Percentiles rank a stretch among this genome's conserved stretches.
These are phyloP conservation scores for Corythornis madagascariensis DNA, from an alignment of 2,113 vertebrate species.

Conservation along the genomic window DNA sequence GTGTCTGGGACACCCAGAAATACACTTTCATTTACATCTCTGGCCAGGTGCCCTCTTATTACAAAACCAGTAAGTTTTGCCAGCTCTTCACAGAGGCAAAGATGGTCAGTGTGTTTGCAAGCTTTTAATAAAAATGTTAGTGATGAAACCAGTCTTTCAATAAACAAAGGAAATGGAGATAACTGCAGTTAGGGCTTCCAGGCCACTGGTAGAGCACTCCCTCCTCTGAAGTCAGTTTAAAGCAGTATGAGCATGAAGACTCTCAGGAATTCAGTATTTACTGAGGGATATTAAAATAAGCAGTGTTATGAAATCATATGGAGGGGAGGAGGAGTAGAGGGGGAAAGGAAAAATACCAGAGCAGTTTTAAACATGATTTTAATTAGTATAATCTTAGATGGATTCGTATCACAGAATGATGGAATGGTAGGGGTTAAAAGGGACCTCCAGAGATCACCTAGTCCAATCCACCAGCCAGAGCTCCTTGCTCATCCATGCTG, in stretches of 20 bases:
- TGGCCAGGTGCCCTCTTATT: neutral
- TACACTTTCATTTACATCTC: neutral
- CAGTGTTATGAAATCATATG: neutral
- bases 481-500: too few relatives aligned
- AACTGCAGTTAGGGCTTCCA: neutral
- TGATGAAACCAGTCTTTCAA: neutral
- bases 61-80: neutral
- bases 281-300: neutral
- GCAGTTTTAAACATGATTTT: neutral
- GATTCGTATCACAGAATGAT: neutral
- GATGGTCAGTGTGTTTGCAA: neutral
- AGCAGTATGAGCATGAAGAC: neutral
- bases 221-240: neutral
- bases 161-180: neutral
- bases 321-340: neutral
- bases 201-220: neutral
- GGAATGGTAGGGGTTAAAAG: neutral
- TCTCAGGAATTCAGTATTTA: neutral
- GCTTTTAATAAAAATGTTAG: neutral
- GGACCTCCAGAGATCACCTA: neutral
- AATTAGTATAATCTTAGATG: neutral
- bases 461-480: too few relatives aligned
- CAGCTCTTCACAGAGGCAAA: neutral
- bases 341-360: neutral
- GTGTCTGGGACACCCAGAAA: slow-evolving; percentile 7